Evolutionary conservation across 2,888 invertebrate species (phyloP).

Genomic region (Eupithecia vulgata): DNA sequence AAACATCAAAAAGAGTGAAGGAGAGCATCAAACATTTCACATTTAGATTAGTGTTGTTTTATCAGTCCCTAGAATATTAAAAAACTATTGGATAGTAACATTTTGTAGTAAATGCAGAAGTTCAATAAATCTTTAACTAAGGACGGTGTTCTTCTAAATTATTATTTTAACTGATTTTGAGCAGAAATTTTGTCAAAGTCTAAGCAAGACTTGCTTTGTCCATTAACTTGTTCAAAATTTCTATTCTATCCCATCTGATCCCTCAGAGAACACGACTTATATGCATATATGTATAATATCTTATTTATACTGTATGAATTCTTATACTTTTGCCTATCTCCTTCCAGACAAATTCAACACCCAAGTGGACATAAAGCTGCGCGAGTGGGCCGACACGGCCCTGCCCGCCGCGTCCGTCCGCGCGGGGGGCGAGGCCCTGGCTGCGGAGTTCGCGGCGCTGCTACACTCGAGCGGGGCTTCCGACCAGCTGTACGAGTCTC

Average conservation of each 20-base stretch:
- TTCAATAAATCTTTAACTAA: not conserved
- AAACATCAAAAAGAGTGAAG: too few relatives aligned
- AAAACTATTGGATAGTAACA: too few relatives aligned
- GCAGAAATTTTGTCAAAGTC: not conserved
- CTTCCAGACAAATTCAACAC: slow-evolving; percentile 91
- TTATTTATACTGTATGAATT: too few relatives aligned
- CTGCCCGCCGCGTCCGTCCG: slow-evolving; percentile 88
- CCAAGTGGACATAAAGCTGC: slow-evolving; percentile 95
- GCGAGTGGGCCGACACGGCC: slow-evolving; percentile 97
- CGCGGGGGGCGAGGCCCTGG: slow-evolving; percentile 90
- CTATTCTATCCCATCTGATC: not conserved
- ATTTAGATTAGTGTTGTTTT: not conserved
- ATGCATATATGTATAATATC: too few relatives aligned
- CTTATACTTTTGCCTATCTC: not conserved
- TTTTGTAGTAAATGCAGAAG: too few relatives aligned
- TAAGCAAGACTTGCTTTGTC: not conserved
- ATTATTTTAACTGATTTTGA: not conserved
- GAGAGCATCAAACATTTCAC: not conserved
- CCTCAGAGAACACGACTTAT: not conserved
- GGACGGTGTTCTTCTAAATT: not conserved
- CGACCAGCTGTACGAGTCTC: slow-evolving; percentile 94
- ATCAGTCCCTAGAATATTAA: not conserved
- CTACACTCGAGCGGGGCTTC: slow-evolving; percentile 70
- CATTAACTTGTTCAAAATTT: too few relatives aligned
- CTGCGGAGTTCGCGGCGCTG: slow-evolving; percentile 67